Percentiles rank a stretch among this genome's conserved stretches.
These are phyloP conservation scores for Lasioglossum calceatum DNA, from an alignment of 2,888 invertebrate species.

Conservation along the genomic window DNA sequence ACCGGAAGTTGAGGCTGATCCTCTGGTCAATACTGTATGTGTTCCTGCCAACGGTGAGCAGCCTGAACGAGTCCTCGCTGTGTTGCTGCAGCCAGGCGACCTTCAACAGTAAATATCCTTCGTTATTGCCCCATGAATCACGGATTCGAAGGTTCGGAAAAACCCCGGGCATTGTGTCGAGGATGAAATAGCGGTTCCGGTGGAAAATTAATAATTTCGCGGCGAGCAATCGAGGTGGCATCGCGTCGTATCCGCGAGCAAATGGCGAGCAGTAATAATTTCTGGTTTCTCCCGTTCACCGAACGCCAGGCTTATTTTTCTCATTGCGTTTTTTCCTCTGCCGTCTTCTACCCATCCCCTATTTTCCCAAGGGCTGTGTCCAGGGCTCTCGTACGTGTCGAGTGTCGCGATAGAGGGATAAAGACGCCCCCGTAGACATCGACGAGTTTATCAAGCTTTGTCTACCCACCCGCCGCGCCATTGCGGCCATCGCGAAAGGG, in stretches of 20 bases:
- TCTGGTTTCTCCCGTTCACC: slow-evolving; percentile 47
- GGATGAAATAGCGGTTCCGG: slow-evolving; percentile 44
- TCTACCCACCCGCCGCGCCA: not conserved
- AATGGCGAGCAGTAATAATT: slow-evolving; percentile 44
- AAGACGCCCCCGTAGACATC: not conserved
- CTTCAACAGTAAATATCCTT: slow-evolving; percentile 77
- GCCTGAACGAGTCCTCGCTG: slow-evolving; percentile 86
- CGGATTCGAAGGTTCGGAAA: slow-evolving; percentile 28
- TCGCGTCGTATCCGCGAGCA: slow-evolving; percentile 19
- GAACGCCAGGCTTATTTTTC: slow-evolving; percentile 32
- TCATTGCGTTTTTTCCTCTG: not conserved
- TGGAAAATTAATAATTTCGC: slow-evolving; percentile 59
- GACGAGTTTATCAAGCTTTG: slow-evolving; percentile 44
- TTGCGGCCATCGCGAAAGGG: not conserved
- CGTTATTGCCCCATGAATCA: slow-evolving; percentile 52
- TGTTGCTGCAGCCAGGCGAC: slow-evolving; percentile 88
- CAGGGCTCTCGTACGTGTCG: slow-evolving; percentile 45
- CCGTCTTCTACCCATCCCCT: not conserved
- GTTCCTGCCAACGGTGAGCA: slow-evolving; percentile 86
- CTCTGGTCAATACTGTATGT: slow-evolving; percentile 87
- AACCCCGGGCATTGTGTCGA: slow-evolving; percentile 30
- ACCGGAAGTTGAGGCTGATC: slow-evolving; percentile 87
- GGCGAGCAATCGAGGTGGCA: slow-evolving; percentile 19
- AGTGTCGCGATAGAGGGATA: slow-evolving; percentile 44
- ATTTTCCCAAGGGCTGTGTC: not conserved